Conservation (phyloP, 2,797 vertebrate genomes). For the Garrulus glandarius region DNA sequence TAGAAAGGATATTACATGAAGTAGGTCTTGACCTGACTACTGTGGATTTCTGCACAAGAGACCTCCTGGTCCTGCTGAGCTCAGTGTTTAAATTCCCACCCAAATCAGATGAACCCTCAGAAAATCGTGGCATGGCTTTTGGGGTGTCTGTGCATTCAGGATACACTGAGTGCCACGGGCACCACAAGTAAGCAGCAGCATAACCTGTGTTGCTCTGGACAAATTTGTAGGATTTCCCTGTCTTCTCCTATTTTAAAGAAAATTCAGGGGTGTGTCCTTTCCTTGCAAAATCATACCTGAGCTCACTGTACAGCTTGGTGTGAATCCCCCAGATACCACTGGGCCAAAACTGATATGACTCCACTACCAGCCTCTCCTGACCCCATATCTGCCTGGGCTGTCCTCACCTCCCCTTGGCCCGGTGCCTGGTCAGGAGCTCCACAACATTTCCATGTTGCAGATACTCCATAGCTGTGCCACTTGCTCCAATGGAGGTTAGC, state of each 20-base stretch:
- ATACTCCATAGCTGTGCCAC: neutral
- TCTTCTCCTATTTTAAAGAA: neutral
- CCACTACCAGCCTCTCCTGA: neutral
- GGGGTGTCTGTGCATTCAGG: neutral
- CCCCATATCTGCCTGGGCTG: accelerated
- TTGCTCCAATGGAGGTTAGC: accelerated
- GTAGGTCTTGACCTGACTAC: neutral
- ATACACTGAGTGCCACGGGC: accelerated
- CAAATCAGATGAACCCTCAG: neutral
- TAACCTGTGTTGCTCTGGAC: neutral
- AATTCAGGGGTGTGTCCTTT: neutral
- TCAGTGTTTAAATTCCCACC: neutral
- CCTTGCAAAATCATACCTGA: neutral
- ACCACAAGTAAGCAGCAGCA: neutral
- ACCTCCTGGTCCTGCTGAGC: neutral
- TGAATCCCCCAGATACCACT: neutral
- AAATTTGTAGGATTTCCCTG: neutral
- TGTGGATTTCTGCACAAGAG: neutral
- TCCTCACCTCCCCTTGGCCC: accelerated
- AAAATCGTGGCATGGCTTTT: neutral
- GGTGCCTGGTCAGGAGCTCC: neutral
- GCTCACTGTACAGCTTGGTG: neutral
- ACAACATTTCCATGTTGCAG: neutral
- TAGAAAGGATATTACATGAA: neutral
- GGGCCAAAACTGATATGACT: neutral